Conservation (phyloP, 2,888 invertebrate species). For the Phaonia tiefii region DNA sequence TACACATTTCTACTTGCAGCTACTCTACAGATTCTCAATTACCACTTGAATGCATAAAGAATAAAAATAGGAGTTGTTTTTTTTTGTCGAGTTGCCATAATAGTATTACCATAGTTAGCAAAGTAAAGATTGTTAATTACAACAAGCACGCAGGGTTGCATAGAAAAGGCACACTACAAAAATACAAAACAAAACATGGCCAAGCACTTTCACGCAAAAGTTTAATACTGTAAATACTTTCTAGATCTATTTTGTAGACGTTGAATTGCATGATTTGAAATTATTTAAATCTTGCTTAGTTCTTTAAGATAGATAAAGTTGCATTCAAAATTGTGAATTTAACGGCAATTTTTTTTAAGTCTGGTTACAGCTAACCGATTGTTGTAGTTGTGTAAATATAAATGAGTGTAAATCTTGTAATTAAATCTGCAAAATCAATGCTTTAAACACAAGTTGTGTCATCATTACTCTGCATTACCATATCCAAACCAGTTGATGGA, state of each 20-base stretch:
- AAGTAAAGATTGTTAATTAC: conserved; percentile 62
- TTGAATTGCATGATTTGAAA: too few species aligned
- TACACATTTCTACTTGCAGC: conserved; percentile 32
- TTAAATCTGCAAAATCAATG: too few species aligned
- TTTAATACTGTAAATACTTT: conserved; percentile 11
- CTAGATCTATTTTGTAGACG: conserved; percentile 13
- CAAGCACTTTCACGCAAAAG: background rate
- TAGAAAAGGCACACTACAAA: background rate
- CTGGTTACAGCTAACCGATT: too few species aligned
- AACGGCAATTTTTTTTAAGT: too few species aligned
- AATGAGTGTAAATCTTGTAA: too few species aligned
- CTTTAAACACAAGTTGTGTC: too few species aligned
- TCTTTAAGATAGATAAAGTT: too few species aligned
- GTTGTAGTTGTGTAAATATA: too few species aligned
- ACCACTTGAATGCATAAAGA: conserved; percentile 54
- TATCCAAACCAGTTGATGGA: too few species aligned
- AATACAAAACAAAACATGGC: background rate
- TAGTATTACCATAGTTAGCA: conserved; percentile 52
- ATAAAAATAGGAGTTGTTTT: conserved; percentile 28
- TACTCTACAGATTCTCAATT: conserved; percentile 59
- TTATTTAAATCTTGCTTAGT: too few species aligned
- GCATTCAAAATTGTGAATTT: too few species aligned
- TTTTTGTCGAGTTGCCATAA: conserved; percentile 38
- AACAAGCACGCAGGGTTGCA: conserved; percentile 43
- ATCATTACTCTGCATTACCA: too few species aligned